A percentile compares a stretch with the other conserved stretches of the same genome.
These are phyloP conservation scores for Fregata magnificens DNA, from an alignment of 2,113 vertebrate genomes.

Conservation along the genomic window DNA sequence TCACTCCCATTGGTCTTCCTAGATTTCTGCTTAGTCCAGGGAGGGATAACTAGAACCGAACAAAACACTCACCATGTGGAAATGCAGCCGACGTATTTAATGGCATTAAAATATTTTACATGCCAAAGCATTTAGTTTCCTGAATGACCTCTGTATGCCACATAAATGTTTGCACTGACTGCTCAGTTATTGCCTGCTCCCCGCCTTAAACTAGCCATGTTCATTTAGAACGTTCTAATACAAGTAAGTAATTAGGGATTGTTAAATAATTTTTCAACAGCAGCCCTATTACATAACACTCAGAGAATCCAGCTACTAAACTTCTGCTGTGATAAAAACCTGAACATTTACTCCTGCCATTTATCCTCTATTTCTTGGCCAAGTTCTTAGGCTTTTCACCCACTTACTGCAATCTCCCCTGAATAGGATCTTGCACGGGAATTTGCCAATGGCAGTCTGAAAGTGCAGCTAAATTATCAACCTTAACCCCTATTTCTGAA, in stretches of 20 bases:
- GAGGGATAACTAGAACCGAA: not conserved
- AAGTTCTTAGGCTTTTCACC: not conserved
- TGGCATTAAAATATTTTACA: slow-evolving; percentile 37
- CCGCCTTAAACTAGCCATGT: rapidly evolving
- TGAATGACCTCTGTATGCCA: not conserved
- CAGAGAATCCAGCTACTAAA: not conserved
- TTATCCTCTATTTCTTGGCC: not conserved
- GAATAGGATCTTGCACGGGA: not conserved
- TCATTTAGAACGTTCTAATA: not conserved
- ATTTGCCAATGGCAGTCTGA: not conserved
- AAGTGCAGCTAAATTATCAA: not conserved
- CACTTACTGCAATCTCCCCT: not conserved
- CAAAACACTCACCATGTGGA: not conserved
- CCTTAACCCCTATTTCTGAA: not conserved
- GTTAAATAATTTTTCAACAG: not conserved
- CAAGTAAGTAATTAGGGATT: not conserved
- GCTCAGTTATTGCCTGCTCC: not conserved
- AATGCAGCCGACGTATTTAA: not conserved
- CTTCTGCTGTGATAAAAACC: not conserved
- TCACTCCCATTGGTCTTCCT: not conserved
- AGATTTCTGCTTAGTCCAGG: not conserved
- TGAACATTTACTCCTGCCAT: not conserved
- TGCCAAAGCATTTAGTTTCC: not conserved
- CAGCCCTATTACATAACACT: not conserved
- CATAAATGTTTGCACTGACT: not conserved